Conservation (phyloP, 2,113 vertebrate species). For the Cyprinus carpio region DNA sequence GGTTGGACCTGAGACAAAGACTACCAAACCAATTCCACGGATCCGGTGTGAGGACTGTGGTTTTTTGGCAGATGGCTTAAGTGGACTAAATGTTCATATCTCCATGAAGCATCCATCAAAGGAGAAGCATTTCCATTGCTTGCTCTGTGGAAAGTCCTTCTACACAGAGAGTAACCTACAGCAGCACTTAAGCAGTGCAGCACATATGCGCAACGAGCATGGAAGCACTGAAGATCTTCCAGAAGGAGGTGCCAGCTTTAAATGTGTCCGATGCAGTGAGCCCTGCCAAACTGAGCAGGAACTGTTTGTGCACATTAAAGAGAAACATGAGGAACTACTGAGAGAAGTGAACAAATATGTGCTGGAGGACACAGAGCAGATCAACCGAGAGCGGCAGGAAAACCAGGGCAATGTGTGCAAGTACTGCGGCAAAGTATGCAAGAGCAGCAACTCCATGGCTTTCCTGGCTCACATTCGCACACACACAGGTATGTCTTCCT, state of each 20-base stretch:
- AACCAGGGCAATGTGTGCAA: slow-evolving; percentile 96
- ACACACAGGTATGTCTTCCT: slow-evolving; percentile 86
- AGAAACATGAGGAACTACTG: slow-evolving; percentile 94
- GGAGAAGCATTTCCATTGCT: slow-evolving; percentile 95
- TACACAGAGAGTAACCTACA: slow-evolving; percentile 96
- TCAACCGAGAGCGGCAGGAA: slow-evolving; percentile 94
- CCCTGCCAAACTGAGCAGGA: slow-evolving; percentile 91
- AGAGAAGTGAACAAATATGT: slow-evolving; percentile 97
- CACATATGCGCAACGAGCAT: slow-evolving; percentile 91
- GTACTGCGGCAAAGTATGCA: slow-evolving; percentile 95
- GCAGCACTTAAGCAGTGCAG: slow-evolving; percentile 92
- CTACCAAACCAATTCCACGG: slow-evolving; percentile 68
- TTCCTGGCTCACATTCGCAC: slow-evolving; percentile 97
- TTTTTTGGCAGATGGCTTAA: slow-evolving; percentile 93
- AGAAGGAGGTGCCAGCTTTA: slow-evolving; percentile 91
- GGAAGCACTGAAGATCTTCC: slow-evolving; percentile 92
- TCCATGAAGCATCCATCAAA: slow-evolving; percentile 98
- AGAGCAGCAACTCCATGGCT: slow-evolving; percentile 98
- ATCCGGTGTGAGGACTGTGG: slow-evolving; percentile 97
- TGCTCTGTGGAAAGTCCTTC: slow-evolving; percentile 97
- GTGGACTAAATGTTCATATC: slow-evolving; percentile 95
- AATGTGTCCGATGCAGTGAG: slow-evolving; percentile 93
- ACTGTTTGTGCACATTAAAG: slow-evolving; percentile 94
- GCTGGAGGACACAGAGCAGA: slow-evolving; percentile 94
- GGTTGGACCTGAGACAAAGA: slow-evolving; percentile 54